Evolutionary conservation across 2,888 invertebrate genomes (phyloP).

Genomic region (Caenorhabditis japonica): DNA sequence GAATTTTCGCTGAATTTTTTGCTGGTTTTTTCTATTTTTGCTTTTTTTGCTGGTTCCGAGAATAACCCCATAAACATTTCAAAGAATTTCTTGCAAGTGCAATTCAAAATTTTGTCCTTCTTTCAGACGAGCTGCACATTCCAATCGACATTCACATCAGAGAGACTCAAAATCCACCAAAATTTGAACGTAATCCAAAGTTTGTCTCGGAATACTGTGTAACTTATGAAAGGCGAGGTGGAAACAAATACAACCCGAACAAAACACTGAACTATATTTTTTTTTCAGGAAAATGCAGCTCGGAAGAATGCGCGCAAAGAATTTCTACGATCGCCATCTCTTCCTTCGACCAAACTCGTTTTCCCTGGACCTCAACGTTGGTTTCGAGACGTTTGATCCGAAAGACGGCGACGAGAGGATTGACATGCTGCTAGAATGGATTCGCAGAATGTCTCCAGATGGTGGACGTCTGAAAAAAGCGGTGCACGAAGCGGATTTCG

Average conservation of each 20-base stretch:
- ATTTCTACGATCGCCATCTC: conserved; percentile 12
- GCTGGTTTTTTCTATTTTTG: too few species aligned
- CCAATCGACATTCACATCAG: conserved; percentile 20
- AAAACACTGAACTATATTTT: too few species aligned
- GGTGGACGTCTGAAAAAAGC: conserved; percentile 56
- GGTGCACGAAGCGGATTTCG: conserved; percentile 64
- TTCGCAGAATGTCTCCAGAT: conserved; percentile 43
- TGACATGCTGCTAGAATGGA: conserved; percentile 55
- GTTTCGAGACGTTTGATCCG: conserved; percentile 53
- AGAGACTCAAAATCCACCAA: conserved; percentile 1
- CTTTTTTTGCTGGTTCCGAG: too few species aligned
- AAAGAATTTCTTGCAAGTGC: too few species aligned
- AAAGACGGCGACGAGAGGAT: conserved; percentile 52
- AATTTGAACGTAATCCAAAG: conserved; percentile 12
- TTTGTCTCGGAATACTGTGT: conserved; percentile 36
- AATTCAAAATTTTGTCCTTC: too few species aligned
- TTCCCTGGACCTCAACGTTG: conserved; percentile 46
- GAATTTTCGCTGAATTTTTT: too few species aligned
- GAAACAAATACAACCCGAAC: neutral
- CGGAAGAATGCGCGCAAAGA: conserved; percentile 38
- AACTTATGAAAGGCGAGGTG: conserved; percentile 14
- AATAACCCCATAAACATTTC: too few species aligned
- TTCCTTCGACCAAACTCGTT: conserved; percentile 3
- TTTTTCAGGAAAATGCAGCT: conserved; percentile 39
- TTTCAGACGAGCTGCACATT: conserved; percentile 19